Evolutionary conservation across 1,140 invertebrate genomes (phyloP).

Genomic region (Orius insidiosus): DNA sequence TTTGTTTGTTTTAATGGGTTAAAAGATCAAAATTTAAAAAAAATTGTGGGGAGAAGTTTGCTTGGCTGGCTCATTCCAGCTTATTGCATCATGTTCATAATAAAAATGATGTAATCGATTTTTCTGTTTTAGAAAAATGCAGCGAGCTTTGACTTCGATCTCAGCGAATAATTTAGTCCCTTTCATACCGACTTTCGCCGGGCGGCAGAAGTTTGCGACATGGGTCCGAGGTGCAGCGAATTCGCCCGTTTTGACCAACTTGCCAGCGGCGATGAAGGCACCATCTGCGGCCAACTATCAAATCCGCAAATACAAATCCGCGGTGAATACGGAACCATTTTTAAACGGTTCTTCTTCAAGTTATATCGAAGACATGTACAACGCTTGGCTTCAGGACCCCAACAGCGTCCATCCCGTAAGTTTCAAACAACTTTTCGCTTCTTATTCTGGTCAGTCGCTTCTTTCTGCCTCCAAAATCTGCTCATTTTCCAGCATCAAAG

Average conservation of each 20-base stretch:
- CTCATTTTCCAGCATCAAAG: not conserved
- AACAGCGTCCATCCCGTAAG: constrained; percentile 87
- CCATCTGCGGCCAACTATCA: not conserved
- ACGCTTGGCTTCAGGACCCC: constrained; percentile 87
- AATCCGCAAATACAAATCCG: constrained; percentile 23
- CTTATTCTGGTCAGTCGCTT: constrained; percentile 3
- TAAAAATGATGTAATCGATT: too few relatives aligned
- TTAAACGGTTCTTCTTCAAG: constrained; percentile 83
- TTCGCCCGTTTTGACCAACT: too few relatives aligned
- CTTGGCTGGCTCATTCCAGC: too few relatives aligned
- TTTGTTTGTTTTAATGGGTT: too few relatives aligned
- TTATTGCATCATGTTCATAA: too few relatives aligned
- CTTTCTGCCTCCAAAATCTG: too few relatives aligned
- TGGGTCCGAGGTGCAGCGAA: constrained; percentile 33
- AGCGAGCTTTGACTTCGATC: constrained; percentile 19
- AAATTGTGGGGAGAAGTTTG: too few relatives aligned
- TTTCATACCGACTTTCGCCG: constrained; percentile 22
- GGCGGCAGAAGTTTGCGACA: constrained; percentile 47
- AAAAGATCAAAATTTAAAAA: too few relatives aligned
- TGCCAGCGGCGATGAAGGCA: too few relatives aligned
- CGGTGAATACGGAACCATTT: constrained; percentile 68
- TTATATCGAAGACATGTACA: constrained; percentile 99
- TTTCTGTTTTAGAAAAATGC: constrained; percentile 14
- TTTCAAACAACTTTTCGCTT: constrained; percentile 19
- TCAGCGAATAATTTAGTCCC: constrained; percentile 22